Conservation (phyloP, 2,113 vertebrate genomes). For the Azemiops feae region DNA sequence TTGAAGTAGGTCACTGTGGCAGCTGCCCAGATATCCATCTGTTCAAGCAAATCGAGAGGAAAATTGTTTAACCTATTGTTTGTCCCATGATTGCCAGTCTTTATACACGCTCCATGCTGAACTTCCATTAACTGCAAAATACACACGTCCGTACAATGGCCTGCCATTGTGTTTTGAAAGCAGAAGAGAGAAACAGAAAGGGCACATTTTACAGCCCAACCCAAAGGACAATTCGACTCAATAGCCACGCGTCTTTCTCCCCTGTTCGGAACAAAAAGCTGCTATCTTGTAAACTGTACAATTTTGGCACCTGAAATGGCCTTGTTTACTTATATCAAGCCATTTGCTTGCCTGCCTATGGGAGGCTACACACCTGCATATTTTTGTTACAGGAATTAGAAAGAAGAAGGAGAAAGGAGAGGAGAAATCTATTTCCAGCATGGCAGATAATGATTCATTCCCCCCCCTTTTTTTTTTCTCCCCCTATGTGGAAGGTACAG, state of each 20-base stretch:
- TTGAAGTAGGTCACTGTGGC: neutral
- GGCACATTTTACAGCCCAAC: constrained; percentile 11
- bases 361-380: fast-evolving
- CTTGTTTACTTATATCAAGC: neutral
- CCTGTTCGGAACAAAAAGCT: neutral
- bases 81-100: neutral
- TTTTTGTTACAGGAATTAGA: neutral
- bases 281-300: constrained; percentile 5
- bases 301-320: neutral
- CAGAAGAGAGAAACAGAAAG: neutral
- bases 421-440: constrained; percentile 40
- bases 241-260: neutral
- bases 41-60: neutral
- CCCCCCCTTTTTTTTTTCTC: neutral
- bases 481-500: constrained; percentile 44
- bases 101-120: neutral
- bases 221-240: fast-evolving
- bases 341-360: fast-evolving
- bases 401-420: too few species aligned
- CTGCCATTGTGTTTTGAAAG: constrained; percentile 4
- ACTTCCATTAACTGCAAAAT: neutral
- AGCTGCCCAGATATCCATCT: neutral
- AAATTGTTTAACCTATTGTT: neutral
- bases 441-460: constrained; percentile 50
- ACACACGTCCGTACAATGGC: neutral